These are phyloP conservation scores for Cremastobaeus sp. DNA, from an alignment of 2,888 invertebrate species.

Conservation along the genomic window DNA sequence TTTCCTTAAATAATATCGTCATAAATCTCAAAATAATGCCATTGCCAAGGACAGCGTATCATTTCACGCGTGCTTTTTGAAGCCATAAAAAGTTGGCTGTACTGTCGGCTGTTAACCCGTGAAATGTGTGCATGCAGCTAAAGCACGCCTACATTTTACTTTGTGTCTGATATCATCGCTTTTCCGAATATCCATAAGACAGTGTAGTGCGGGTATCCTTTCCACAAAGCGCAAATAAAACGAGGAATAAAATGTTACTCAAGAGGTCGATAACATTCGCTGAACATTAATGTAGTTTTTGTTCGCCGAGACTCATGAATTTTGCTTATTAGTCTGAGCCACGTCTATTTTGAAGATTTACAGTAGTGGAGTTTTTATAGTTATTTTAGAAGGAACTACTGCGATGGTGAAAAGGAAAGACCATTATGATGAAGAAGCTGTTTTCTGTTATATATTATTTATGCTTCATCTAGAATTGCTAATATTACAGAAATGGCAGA, in stretches of 20 bases:
- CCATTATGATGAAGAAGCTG: no score
- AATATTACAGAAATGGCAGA: no score
- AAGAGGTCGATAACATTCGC: conserved; percentile 34
- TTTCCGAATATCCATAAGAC: conserved; percentile 50
- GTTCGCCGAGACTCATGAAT: conserved; percentile 21
- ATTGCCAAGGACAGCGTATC: conserved; percentile 38
- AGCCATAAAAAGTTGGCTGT: conserved; percentile 46
- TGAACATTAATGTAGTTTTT: conserved; percentile 40
- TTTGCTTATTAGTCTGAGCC: conserved; percentile 32
- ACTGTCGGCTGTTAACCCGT: conserved; percentile 26
- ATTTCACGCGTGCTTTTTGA: conserved; percentile 43
- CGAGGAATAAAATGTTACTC: conserved; percentile 39
- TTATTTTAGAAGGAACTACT: no score
- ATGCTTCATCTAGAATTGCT: no score
- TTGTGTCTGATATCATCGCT: conserved; percentile 43
- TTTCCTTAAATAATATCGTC: conserved; percentile 40
- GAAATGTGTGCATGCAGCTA: conserved; percentile 36
- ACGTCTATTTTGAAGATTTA: conserved; percentile 27
- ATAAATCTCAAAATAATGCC: conserved; percentile 50
- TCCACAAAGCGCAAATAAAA: conserved; percentile 46
- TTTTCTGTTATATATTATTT: no score
- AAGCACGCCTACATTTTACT: conserved; percentile 44
- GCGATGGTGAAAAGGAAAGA: no score
- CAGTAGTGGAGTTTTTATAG: no score
- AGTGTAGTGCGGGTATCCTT: conserved; percentile 23